Evolutionary conservation across 2,113 vertebrate genomes (phyloP).

Genomic region (Halcyon senegalensis): DNA sequence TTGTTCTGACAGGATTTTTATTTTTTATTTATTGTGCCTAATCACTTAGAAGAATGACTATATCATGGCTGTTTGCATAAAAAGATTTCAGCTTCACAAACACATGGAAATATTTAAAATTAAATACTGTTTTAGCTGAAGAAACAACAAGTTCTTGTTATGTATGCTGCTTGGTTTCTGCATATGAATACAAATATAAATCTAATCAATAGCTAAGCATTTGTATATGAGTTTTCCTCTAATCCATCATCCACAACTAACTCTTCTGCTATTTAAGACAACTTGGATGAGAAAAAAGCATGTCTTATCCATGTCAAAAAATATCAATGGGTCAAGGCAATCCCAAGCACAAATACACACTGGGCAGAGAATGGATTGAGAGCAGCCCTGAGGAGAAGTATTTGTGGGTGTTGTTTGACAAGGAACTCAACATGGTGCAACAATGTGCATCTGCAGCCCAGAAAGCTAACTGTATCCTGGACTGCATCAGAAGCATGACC

Average conservation of each 20-base stretch:
- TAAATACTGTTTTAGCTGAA: constrained; percentile 18
- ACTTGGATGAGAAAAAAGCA: background rate
- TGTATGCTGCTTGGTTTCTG: constrained; percentile 18
- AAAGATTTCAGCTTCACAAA: constrained; percentile 6
- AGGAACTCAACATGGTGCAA: background rate
- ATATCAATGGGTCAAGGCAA: background rate
- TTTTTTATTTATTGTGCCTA: background rate
- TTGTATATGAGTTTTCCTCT: background rate
- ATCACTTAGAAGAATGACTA: background rate
- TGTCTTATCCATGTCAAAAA: background rate
- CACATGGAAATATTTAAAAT: constrained; percentile 56
- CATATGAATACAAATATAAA: background rate
- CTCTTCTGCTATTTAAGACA: background rate
- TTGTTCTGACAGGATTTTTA: background rate
- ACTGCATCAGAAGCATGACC: background rate
- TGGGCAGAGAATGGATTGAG: background rate
- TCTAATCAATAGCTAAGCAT: background rate
- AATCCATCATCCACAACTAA: constrained; percentile 4
- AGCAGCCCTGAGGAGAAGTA: background rate
- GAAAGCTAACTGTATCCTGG: background rate
- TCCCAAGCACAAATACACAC: background rate
- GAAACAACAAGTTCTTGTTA: constrained; percentile 39
- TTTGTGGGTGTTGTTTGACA: background rate
- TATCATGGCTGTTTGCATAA: background rate
- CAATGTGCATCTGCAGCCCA: background rate